Percentiles rank a stretch among this genome's conserved stretches.
These are phyloP conservation scores for Apodemus speciosus DNA, from an alignment of 2,113 vertebrate genomes.

Conservation along the genomic window DNA sequence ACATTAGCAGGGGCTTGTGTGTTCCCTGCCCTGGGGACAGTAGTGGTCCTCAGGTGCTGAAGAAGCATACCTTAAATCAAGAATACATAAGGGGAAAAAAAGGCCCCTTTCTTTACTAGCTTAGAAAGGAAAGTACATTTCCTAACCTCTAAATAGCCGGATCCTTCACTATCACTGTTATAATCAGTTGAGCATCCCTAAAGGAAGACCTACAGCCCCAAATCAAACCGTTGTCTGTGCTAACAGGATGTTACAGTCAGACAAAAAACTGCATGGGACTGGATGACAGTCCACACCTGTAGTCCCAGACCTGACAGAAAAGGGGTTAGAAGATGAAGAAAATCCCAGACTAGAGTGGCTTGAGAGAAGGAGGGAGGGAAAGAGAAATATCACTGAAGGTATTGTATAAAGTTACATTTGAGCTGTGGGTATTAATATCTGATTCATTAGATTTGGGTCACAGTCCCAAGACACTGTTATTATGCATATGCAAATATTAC, in stretches of 20 bases:
- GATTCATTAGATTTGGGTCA: neutral
- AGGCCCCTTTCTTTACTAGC: neutral
- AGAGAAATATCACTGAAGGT: neutral
- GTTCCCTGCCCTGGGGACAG: neutral
- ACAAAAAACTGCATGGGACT: neutral
- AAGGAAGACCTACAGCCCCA: neutral
- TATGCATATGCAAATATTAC: neutral
- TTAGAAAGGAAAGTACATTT: slow-evolving; percentile 12
- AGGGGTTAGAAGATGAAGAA: no score
- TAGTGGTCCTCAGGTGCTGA: neutral
- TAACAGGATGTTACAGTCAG: neutral
- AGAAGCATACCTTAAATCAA: slow-evolving; percentile 33
- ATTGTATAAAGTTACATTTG: neutral
- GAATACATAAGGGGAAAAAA: neutral
- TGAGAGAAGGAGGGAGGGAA: no score
- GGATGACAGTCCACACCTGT: neutral
- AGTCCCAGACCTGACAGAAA: neutral
- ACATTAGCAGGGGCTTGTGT: neutral
- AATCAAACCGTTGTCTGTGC: neutral
- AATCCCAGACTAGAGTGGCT: neutral
- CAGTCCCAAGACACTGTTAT: neutral
- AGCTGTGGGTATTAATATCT: neutral
- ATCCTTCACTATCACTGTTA: neutral
- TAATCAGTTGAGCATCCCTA: neutral
- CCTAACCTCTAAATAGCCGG: neutral